Conservation (phyloP, 1,140 invertebrate genomes). For the Hermetia illucens region DNA sequence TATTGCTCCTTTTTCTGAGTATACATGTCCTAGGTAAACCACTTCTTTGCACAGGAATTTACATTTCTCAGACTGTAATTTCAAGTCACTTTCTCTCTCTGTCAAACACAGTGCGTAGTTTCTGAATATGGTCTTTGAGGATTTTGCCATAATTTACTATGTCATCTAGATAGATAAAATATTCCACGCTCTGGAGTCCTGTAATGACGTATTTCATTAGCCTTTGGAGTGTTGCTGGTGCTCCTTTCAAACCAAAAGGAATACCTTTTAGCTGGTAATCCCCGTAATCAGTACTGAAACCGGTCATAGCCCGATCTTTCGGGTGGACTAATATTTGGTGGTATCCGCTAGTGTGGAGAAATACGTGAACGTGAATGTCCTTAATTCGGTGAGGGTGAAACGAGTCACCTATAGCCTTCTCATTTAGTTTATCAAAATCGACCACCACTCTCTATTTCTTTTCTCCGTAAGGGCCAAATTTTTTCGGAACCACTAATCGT, state of each 20-base stretch:
- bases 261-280: neutral
- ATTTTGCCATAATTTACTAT: slow-evolving; percentile 23
- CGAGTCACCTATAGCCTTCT: too few relatives aligned
- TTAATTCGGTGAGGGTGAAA: neutral
- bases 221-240: too few relatives aligned
- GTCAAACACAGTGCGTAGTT: slow-evolving; percentile 20
- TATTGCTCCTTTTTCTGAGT: slow-evolving; percentile 15
- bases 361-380: neutral
- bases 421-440: too few relatives aligned
- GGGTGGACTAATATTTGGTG: neutral
- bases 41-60: slow-evolving; percentile 18
- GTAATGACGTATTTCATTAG: slow-evolving; percentile 17
- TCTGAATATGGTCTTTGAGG: slow-evolving; percentile 17
- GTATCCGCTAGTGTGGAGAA: neutral
- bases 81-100: slow-evolving; percentile 21
- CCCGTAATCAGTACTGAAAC: neutral
- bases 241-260: too few relatives aligned
- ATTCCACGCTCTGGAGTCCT: slow-evolving; percentile 14
- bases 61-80: slow-evolving; percentile 30
- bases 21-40: slow-evolving; percentile 20
- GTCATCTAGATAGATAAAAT: slow-evolving; percentile 35
- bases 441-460: too few relatives aligned
- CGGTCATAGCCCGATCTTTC: neutral
- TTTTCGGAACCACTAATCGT: too few relatives aligned
- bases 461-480: too few relatives aligned